Conservation (phyloP, 2,888 invertebrate species). For the Meiosimyza decipiens region DNA sequence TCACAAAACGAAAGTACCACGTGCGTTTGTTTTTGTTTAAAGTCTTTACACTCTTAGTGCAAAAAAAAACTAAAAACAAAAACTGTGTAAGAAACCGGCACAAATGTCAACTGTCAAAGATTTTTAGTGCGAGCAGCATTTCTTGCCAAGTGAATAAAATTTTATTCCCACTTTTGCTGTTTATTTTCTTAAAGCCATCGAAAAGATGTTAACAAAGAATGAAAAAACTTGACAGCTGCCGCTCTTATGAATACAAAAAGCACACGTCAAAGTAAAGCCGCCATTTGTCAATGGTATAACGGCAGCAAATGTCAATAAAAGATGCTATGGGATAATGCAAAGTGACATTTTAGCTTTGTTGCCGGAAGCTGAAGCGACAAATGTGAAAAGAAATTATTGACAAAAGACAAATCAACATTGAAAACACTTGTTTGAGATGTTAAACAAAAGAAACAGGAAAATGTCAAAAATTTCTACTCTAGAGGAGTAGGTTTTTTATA, state of each 20-base stretch:
- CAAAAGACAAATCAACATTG: too few relatives aligned
- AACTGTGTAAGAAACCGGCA: neutral
- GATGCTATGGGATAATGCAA: neutral
- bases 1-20: neutral
- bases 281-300: slow-evolving; percentile 17
- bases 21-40: slow-evolving; percentile 1
- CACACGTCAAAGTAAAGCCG: neutral
- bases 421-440: slow-evolving; percentile 1
- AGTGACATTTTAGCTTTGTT: neutral
- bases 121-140: too few relatives aligned
- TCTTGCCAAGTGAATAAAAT: too few relatives aligned
- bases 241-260: neutral
- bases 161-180: too few relatives aligned
- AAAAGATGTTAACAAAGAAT: too few relatives aligned
- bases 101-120: neutral
- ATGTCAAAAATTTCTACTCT: neutral
- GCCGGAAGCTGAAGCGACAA: slow-evolving; percentile 4
- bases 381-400: neutral
- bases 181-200: too few relatives aligned
- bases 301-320: slow-evolving; percentile 16
- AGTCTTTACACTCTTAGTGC: neutral
- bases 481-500: too few relatives aligned
- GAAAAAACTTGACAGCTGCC: too few relatives aligned
- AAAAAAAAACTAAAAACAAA: neutral
- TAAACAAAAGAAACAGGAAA: neutral